phyloP scores from a whole-genome alignment of 2,888 invertebrate genomes.

The Eubasilissa splendida region DNA sequence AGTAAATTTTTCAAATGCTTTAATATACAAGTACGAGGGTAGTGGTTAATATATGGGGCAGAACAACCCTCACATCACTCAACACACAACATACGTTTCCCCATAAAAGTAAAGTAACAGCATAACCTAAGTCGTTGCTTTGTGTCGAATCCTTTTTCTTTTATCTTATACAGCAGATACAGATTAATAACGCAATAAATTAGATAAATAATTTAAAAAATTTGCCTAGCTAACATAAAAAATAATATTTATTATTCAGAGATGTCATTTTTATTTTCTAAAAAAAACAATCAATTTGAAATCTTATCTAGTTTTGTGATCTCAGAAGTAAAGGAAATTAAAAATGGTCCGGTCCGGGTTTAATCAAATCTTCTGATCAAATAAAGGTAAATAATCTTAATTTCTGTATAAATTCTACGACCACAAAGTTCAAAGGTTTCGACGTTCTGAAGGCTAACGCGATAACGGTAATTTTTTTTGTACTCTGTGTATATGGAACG shows the following conservation, averaged over 20 bases:
- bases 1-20: too few relatives aligned
- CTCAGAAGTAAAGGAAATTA: slow-evolving; percentile 6
- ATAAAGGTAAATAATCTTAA: slow-evolving; percentile 16
- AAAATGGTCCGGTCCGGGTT: neutral
- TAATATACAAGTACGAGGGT: too few relatives aligned
- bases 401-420: slow-evolving; percentile 10
- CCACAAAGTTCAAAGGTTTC: neutral
- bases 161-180: too few relatives aligned
- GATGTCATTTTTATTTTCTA: neutral
- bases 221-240: neutral
- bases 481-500: neutral
- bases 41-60: too few relatives aligned
- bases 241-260: neutral
- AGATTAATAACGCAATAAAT: too few relatives aligned
- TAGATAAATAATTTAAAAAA: neutral
- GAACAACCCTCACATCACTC: too few relatives aligned
- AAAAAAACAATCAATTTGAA: neutral
- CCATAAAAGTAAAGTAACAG: too few relatives aligned
- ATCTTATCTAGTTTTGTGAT: neutral
- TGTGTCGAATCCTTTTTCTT: too few relatives aligned
- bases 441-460: neutral
- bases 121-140: too few relatives aligned
- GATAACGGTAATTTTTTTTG: neutral
- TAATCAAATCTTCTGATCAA: slow-evolving; percentile 23
- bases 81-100: too few relatives aligned